Evolutionary conservation across 1,140 invertebrate species (phyloP).

Genomic region (Cheumatopsyche charites): DNA sequence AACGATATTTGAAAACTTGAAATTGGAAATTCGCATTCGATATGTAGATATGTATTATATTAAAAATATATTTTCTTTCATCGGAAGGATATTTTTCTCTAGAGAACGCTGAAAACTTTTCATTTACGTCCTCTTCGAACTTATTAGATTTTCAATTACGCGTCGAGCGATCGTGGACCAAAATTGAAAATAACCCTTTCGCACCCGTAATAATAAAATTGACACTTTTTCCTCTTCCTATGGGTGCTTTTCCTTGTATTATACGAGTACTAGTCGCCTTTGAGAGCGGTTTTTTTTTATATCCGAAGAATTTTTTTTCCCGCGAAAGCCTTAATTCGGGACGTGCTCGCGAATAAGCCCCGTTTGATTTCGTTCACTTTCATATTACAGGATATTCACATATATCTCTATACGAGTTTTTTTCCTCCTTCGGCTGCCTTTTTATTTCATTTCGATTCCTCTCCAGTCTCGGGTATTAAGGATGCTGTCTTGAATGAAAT

Average conservation of each 20-base stretch:
- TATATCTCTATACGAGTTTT: too few species aligned
- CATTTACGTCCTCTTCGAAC: neutral
- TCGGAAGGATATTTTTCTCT: neutral
- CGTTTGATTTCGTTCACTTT: conserved; percentile 7
- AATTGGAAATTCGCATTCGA: too few species aligned
- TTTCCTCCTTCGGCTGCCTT: neutral
- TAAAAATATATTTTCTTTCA: too few species aligned
- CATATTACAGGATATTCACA: too few species aligned
- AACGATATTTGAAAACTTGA: too few species aligned
- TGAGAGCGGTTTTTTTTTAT: too few species aligned
- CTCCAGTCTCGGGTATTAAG: neutral
- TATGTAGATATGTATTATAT: too few species aligned
- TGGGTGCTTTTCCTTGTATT: neutral
- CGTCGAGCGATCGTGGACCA: neutral
- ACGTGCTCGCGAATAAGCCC: conserved; percentile 26
- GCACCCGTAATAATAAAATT: conserved; percentile 13
- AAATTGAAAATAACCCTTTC: conserved; percentile 12
- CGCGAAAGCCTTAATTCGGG: conserved; percentile 13
- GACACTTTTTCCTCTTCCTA: neutral
- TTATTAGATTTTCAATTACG: conserved; percentile 27
- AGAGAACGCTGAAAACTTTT: neutral
- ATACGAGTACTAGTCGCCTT: too few species aligned
- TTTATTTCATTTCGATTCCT: conserved; percentile 1
- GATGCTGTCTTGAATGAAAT: neutral
- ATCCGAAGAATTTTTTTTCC: neutral